Evolutionary conservation across 2,888 invertebrate genomes (phyloP).

Genomic region (Luffia ferchaultella): DNA sequence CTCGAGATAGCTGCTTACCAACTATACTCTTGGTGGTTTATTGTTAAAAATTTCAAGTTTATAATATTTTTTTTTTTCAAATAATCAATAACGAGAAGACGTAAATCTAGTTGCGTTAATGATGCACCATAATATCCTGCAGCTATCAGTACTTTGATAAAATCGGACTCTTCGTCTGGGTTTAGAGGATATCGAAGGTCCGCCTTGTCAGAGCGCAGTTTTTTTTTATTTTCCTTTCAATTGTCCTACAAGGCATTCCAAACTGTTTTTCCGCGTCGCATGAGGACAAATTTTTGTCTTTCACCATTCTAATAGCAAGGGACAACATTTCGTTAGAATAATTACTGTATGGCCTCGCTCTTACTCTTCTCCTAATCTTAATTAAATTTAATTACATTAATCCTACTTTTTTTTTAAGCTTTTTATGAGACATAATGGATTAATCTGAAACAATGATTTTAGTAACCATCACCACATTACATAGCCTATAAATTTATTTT

Average conservation of each 20-base stretch:
- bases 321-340: conserved; percentile 9
- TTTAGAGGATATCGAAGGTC: conserved; percentile 1
- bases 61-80: conserved; percentile 8
- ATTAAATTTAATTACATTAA: no score
- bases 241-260: conserved; percentile 14
- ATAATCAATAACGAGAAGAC: conserved; percentile 12
- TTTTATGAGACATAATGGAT: no score
- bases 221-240: conserved; percentile 17
- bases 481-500: no score
- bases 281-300: conserved; percentile 10
- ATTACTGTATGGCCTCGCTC: conserved; percentile 8
- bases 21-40: conserved; percentile 10
- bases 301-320: conserved; percentile 8
- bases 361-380: not conserved
- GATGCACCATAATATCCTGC: conserved; percentile 10
- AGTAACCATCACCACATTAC: no score
- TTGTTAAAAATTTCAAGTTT: not conserved
- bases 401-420: no score
- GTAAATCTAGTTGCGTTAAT: conserved; percentile 12
- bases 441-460: no score
- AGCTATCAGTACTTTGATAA: not conserved
- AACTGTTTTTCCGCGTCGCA: conserved; percentile 14
- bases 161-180: not conserved
- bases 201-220: conserved; percentile 11
- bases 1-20: conserved; percentile 10